Evolutionary conservation across 2,797 vertebrate species (phyloP).

Genomic region (Microctenopoma steveboyesi): DNA sequence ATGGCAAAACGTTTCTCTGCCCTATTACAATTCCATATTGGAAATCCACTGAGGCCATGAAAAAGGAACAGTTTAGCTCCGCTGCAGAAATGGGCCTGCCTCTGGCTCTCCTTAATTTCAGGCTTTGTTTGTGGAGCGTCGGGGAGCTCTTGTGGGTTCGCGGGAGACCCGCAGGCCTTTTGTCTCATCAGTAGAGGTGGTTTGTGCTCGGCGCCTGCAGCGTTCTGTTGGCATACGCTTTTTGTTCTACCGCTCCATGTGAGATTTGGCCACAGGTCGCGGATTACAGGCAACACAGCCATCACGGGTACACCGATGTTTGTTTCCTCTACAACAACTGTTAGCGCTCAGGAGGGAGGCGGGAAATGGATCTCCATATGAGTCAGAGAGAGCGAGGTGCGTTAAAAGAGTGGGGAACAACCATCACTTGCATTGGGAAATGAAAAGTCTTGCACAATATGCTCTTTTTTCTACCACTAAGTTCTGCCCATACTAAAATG

Average conservation of each 20-base stretch:
- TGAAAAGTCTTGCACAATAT: constrained; percentile 27
- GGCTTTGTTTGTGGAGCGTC: constrained; percentile 81
- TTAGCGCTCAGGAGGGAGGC: constrained; percentile 19
- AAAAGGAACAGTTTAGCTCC: constrained; percentile 77
- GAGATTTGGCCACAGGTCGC: constrained; percentile 78
- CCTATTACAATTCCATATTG: constrained; percentile 52
- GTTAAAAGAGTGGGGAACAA: constrained; percentile 26
- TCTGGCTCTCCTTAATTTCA: constrained; percentile 83
- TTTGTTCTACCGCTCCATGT: constrained; percentile 72
- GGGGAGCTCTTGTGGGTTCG: constrained; percentile 76
- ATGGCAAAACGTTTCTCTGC: constrained; percentile 48
- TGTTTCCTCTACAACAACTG: constrained; percentile 49
- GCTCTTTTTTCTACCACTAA: not conserved
- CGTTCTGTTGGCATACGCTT: constrained; percentile 64
- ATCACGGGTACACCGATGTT: constrained; percentile 66
- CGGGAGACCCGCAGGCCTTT: constrained; percentile 79
- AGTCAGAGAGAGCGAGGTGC: constrained; percentile 14
- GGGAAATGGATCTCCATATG: constrained; percentile 29
- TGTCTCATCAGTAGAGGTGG: constrained; percentile 76
- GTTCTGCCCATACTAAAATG: constrained; percentile 44
- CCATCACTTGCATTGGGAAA: constrained; percentile 10
- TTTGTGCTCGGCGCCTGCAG: constrained; percentile 76
- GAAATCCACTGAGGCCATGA: constrained; percentile 73
- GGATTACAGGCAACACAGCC: constrained; percentile 70
- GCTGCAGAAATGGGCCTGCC: constrained; percentile 75